Conservation (phyloP, 2,888 invertebrate species). For the Cecidostiba fungosa region DNA sequence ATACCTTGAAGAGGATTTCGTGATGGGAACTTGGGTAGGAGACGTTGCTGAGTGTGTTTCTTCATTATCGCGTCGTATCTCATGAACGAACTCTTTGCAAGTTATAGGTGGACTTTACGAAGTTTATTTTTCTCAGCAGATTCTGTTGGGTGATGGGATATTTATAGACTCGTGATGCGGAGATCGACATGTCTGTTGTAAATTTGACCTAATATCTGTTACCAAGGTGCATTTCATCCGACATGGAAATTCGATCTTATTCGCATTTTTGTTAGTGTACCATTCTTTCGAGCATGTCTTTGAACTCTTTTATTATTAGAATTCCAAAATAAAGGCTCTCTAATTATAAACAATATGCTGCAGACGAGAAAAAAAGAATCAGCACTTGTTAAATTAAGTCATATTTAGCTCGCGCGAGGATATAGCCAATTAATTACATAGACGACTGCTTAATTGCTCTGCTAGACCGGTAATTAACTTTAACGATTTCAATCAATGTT, state of each 20-base stretch:
- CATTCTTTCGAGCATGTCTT: neutral
- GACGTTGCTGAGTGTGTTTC: neutral
- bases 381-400: neutral
- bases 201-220: too few species aligned
- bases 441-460: neutral
- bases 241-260: too few species aligned
- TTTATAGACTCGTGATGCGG: too few species aligned
- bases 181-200: too few species aligned
- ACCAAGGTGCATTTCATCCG: too few species aligned
- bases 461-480: conserved; percentile 6
- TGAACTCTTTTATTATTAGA: neutral
- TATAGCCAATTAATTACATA: neutral
- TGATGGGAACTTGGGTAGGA: neutral
- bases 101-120: too few species aligned
- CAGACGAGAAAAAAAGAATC: neutral
- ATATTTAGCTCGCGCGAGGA: neutral
- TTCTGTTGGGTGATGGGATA: too few species aligned
- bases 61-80: neutral
- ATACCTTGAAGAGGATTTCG: neutral
- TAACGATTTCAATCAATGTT: conserved; percentile 1
- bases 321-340: neutral
- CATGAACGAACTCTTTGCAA: too few species aligned
- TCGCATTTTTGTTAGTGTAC: too few species aligned
- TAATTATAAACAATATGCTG: neutral
- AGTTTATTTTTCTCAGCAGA: too few species aligned